phyloP scores from a whole-genome alignment of 2,888 invertebrate genomes.

The Oligia latruncula region DNA sequence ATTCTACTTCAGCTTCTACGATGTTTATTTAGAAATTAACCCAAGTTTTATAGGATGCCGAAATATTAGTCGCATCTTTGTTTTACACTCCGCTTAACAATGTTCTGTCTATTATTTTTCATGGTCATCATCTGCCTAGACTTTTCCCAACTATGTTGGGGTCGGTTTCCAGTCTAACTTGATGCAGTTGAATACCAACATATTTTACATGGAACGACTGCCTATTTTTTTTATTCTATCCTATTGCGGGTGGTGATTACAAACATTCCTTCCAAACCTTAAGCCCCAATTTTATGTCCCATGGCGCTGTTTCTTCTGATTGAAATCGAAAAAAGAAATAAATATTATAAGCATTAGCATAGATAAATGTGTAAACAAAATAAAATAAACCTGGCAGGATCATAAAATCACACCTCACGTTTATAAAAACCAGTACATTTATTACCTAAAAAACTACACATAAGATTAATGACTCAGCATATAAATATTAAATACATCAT shows the following conservation, averaged over 20 bases:
- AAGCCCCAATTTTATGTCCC: no score
- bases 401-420: slow-evolving; percentile 19
- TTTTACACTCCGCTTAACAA: background rate
- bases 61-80: background rate
- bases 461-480: slow-evolving; percentile 72
- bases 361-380: background rate
- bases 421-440: slow-evolving; percentile 46
- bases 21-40: background rate
- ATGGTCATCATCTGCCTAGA: no score
- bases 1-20: no score
- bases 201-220: no score
- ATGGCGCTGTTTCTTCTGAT: background rate
- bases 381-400: background rate
- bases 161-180: no score
- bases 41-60: background rate
- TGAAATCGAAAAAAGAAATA: background rate
- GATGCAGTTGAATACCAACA: no score
- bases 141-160: no score
- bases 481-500: slow-evolving; percentile 88
- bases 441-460: slow-evolving; percentile 55
- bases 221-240: background rate
- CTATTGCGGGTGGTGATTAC: background rate
- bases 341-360: background rate
- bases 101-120: background rate
- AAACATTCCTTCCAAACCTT: background rate